Base-by-base conservation (phyloP, 1,140 invertebrate genomes). In the Drosophila aff. region DNA sequence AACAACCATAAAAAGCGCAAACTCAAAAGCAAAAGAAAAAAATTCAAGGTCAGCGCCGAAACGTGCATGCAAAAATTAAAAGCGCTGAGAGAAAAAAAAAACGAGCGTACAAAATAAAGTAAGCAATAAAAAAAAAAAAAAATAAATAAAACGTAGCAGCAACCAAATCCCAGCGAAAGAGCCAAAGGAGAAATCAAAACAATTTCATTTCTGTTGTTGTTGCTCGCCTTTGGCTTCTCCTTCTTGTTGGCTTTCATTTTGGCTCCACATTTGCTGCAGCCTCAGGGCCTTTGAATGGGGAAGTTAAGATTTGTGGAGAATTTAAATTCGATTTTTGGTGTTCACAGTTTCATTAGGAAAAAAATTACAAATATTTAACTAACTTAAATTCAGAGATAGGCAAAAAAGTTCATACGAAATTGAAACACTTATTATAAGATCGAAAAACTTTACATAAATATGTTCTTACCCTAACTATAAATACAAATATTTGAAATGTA, bases 41-140 rank as follows among this genome's bases (percentile, higher is more conserved):
- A 82, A 76, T 90, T 90, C 85, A 90, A 90, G 85, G 85, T 90
- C 86, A 90, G 82, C 79, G 79, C 86, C 85, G 79, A 90, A 90
- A 90, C 85, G 85, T 90, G 85, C 85, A 90, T 90, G 85, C 85
- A 90, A 90, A 90, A 90, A 85, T 90, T 90, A 90, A 57, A 57
- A 90, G 85, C 85, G 86, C 62, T 71, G 64, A 67, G 73, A 76
- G 5, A 62, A 62, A 69, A 67, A 67, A 60, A 43, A 31, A 50
- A 26, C 53, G 52, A 79, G 81, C 81, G 62, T 68, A 84, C 64
- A 63, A 65, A 79, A 79, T 60, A 79, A 83, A 72, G 62, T 72
- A 76, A 84, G 69, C 61, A 79, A 68, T 59, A 79, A 74, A 79
- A 72, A 78, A 79, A 74, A 79, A 72, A 78, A 55, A 52, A 53